Evolutionary conservation across 2,888 invertebrate genomes (phyloP).

Genomic region (Drosophila anceps): DNA sequence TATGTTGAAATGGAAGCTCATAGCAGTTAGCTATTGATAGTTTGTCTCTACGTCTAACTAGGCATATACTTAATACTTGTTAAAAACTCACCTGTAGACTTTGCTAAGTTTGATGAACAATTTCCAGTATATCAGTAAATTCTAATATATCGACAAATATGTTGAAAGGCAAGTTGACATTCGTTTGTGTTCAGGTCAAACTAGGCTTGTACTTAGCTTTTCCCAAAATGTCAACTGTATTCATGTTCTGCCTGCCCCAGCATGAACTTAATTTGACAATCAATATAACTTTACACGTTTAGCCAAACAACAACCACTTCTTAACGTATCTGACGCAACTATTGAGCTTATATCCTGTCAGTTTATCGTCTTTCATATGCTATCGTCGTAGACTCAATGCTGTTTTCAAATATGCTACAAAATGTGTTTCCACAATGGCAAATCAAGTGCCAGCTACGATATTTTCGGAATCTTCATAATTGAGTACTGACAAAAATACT

Average conservation of each 20-base stretch:
- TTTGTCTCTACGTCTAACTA: neutral
- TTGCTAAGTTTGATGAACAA: no score
- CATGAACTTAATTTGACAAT: neutral
- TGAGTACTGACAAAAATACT: slow-evolving; percentile 42
- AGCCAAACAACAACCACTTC: neutral
- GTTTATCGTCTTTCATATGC: slow-evolving; percentile 19
- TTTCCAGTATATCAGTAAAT: no score
- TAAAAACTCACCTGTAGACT: no score
- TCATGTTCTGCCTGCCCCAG: neutral
- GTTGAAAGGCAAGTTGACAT: no score
- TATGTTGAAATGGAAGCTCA: neutral
- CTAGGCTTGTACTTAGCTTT: neutral
- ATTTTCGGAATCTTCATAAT: slow-evolving; percentile 45
- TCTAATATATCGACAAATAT: no score
- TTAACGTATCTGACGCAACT: slow-evolving; percentile 1
- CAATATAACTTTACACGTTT: neutral
- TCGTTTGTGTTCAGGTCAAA: no score
- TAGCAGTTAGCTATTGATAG: no score
- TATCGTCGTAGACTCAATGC: slow-evolving; percentile 28
- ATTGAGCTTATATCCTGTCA: slow-evolving; percentile 9
- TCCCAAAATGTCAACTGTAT: neutral
- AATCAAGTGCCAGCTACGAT: slow-evolving; percentile 20
- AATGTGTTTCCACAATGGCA: slow-evolving; percentile 41
- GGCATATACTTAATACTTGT: neutral
- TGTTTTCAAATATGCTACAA: slow-evolving; percentile 46